A percentile compares a stretch with the other conserved stretches of the same genome.
Conservation (phyloP, 1,140 invertebrate species). For the Trachymyrmex septentrionalis region DNA sequence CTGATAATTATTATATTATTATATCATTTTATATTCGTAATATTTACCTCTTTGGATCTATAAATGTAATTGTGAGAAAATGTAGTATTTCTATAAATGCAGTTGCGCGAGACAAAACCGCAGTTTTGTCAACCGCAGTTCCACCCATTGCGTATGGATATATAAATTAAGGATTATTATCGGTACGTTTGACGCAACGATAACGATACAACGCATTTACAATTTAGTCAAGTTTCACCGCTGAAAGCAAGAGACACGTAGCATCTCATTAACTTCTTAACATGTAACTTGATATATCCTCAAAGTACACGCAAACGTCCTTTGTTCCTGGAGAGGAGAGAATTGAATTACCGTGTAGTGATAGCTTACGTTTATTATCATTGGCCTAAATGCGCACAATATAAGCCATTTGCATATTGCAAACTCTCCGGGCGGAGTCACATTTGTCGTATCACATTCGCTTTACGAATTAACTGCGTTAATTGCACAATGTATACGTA, state of each 20-base stretch:
- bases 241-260: slow-evolving; percentile 35
- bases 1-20: neutral
- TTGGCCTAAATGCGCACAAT: slow-evolving; percentile 58
- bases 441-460: neutral
- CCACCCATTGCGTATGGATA: neutral
- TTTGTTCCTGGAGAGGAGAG: slow-evolving; percentile 19
- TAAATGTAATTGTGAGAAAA: neutral
- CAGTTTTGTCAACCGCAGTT: neutral
- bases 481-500: neutral
- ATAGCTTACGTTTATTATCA: slow-evolving; percentile 52
- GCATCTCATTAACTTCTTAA: slow-evolving; percentile 44
- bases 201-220: slow-evolving; percentile 27
- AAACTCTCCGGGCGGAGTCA: neutral
- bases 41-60: neutral
- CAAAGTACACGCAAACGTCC: slow-evolving; percentile 45
- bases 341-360: slow-evolving; percentile 53
- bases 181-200: slow-evolving; percentile 13
- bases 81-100: neutral
- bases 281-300: slow-evolving; percentile 41
- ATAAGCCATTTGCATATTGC: slow-evolving; percentile 44
- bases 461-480: neutral
- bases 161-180: slow-evolving; percentile 27
- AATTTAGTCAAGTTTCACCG: slow-evolving; percentile 25
- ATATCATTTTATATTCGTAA: neutral
- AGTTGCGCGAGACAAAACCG: neutral